Percentiles rank a stretch among this genome's conserved stretches.
phyloP scores from a whole-genome alignment of 2,797 vertebrate species.

The Gymnothorax reevesii region DNA sequence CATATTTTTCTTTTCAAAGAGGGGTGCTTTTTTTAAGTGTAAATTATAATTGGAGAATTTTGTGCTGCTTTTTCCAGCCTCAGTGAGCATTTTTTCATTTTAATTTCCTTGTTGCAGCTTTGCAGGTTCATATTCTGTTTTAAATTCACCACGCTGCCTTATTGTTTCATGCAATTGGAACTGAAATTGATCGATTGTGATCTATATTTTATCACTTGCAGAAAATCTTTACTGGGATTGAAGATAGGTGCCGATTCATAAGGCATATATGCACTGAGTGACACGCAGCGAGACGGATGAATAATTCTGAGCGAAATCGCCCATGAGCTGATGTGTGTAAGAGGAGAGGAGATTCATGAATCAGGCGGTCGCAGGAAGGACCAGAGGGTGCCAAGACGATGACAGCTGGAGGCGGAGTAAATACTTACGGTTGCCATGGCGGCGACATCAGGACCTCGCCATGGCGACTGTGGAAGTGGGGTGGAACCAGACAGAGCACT shows the following conservation, averaged over 20 bases:
- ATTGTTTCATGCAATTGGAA: not conserved
- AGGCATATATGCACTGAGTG: not conserved
- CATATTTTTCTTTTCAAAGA: not conserved
- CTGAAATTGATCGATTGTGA: not conserved
- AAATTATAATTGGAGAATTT: not conserved
- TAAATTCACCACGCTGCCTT: not conserved
- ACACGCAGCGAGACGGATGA: not conserved
- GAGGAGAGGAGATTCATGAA: not conserved
- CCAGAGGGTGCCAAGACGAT: not conserved
- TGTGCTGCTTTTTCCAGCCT: not conserved
- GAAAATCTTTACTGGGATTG: not conserved
- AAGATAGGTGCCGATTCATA: not conserved
- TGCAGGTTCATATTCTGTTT: not conserved
- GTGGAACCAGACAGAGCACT: not conserved
- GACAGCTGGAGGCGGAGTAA: not conserved
- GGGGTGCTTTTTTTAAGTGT: not conserved
- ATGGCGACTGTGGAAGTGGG: not conserved
- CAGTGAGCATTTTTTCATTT: not conserved
- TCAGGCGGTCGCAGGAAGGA: not conserved
- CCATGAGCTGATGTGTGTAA: not conserved
- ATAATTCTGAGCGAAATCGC: not conserved
- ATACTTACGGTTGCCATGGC: not conserved
- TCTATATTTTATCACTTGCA: conserved; percentile 3
- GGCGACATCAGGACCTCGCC: not conserved
- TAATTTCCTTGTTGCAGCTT: not conserved